Evolutionary conservation across 2,888 invertebrate genomes (phyloP).

Genomic region (Gisinianus flammeolus): DNA sequence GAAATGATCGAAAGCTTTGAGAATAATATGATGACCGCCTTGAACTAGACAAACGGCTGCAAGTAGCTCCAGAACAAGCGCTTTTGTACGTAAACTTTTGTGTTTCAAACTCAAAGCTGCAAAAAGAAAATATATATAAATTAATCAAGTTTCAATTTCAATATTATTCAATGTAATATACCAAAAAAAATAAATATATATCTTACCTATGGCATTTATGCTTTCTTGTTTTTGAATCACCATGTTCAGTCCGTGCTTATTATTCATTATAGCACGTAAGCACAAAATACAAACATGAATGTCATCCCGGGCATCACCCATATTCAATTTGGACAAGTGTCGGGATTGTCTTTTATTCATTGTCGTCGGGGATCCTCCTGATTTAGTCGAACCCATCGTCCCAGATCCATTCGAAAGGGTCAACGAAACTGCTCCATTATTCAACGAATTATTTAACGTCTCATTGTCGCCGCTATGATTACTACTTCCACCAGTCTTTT

Average conservation of each 20-base stretch:
- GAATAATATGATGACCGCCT: conserved; percentile 98
- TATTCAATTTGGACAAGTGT: conserved; percentile 80
- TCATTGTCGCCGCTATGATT: conserved; percentile 13
- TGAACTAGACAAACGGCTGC: conserved; percentile 98
- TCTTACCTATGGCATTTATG: conserved; percentile 87
- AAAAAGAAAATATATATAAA: not conserved
- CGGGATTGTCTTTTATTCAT: conserved; percentile 61
- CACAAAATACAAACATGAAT: conserved; percentile 99
- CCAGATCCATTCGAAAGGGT: conserved; percentile 41
- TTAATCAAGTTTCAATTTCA: not conserved
- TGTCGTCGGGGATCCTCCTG: conserved; percentile 52
- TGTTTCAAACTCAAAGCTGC: conserved; percentile 90
- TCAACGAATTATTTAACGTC: conserved; percentile 9
- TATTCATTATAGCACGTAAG: conserved; percentile 99
- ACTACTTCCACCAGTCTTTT: not conserved
- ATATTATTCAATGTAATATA: not conserved
- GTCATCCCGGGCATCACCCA: conserved; percentile 96
- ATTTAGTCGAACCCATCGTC: conserved; percentile 30
- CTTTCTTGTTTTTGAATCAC: conserved; percentile 98
- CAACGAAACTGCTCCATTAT: conserved; percentile 31
- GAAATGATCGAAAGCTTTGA: conserved; percentile 97
- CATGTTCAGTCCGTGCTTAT: conserved; percentile 71
- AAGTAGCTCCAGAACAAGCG: conserved; percentile 91
- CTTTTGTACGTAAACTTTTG: conserved; percentile 94
- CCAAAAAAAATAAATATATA: not conserved